Conservation (phyloP, 2,888 invertebrate species). For the Unio pictorum region DNA sequence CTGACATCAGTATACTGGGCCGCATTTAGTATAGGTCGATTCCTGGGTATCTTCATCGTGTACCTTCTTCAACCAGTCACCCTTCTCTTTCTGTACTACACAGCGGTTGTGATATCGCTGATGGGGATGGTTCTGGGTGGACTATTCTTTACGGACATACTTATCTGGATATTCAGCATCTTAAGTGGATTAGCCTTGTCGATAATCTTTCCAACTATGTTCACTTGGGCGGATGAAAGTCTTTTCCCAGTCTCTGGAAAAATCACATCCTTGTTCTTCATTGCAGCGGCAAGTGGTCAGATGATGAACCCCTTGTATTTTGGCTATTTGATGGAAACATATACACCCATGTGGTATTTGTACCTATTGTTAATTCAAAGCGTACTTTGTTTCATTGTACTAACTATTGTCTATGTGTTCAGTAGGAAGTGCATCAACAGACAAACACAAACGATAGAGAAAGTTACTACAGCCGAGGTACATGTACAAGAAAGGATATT, state of each 20-base stretch:
- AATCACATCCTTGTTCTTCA: slow-evolving; percentile 36
- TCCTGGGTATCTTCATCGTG: slow-evolving; percentile 28
- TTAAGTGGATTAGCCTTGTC: slow-evolving; percentile 40
- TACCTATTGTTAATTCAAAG: slow-evolving; percentile 31
- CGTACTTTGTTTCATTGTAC: slow-evolving; percentile 15
- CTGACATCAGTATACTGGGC: slow-evolving; percentile 27
- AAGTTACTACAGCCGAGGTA: too few species aligned
- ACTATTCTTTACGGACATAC: slow-evolving; percentile 5
- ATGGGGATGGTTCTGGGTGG: slow-evolving; percentile 11
- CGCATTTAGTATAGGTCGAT: slow-evolving; percentile 25
- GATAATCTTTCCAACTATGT: slow-evolving; percentile 39
- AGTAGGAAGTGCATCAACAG: too few species aligned
- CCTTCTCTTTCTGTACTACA: slow-evolving; percentile 9
- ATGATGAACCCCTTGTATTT: slow-evolving; percentile 42
- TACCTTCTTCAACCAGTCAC: slow-evolving; percentile 9
- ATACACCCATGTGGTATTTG: slow-evolving; percentile 32
- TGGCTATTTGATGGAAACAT: slow-evolving; percentile 40
- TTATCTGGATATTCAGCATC: slow-evolving; percentile 37
- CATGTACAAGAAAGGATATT: too few species aligned
- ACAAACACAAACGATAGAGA: too few species aligned
- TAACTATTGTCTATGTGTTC: too few species aligned
- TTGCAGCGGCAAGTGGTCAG: slow-evolving; percentile 27
- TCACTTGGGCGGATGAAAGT: slow-evolving; percentile 45
- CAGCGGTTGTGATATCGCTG: slow-evolving; percentile 3
- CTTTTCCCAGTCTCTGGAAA: slow-evolving; percentile 39